Conservation (phyloP, 2,113 vertebrate genomes). For the Lophius piscatorius region DNA sequence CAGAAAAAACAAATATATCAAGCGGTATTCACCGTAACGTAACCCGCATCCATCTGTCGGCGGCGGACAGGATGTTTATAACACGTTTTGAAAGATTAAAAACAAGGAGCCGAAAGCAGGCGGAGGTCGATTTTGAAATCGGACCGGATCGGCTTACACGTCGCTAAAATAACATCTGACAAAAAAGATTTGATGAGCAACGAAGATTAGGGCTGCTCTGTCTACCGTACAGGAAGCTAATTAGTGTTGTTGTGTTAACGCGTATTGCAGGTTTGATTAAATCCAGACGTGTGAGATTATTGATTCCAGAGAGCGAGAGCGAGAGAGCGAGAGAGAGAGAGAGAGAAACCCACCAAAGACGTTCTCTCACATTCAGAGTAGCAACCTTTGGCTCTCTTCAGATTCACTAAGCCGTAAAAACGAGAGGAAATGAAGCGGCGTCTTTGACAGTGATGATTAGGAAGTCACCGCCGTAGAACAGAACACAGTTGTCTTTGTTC, state of each 20-base stretch:
- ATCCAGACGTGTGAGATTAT: conserved; percentile 46
- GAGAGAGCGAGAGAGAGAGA: conserved; percentile 10
- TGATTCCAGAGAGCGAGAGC: conserved; percentile 50
- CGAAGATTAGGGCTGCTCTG: conserved; percentile 33
- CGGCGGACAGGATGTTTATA: no score
- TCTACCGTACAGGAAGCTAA: conserved; percentile 46
- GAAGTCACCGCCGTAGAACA: conserved; percentile 30
- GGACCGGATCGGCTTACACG: not conserved
- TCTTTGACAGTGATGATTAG: conserved; percentile 53
- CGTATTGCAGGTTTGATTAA: conserved; percentile 59
- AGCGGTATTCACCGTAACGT: not conserved
- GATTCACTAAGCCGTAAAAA: conserved; percentile 54
- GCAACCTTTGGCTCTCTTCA: conserved; percentile 53
- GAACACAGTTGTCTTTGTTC: conserved; percentile 74
- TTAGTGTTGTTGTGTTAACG: conserved; percentile 48
- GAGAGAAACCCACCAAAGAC: conserved; percentile 53
- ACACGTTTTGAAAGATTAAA: conserved; percentile 7
- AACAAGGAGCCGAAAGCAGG: not conserved
- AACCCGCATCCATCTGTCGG: no score
- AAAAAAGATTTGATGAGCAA: conserved; percentile 39
- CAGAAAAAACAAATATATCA: not conserved
- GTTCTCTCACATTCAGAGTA: conserved; percentile 50
- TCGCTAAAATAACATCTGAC: conserved; percentile 28
- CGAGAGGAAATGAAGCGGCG: conserved; percentile 58
- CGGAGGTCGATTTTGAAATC: no score